Conservation (phyloP, 1,140 invertebrate genomes). For the Trichonephila clavata region DNA sequence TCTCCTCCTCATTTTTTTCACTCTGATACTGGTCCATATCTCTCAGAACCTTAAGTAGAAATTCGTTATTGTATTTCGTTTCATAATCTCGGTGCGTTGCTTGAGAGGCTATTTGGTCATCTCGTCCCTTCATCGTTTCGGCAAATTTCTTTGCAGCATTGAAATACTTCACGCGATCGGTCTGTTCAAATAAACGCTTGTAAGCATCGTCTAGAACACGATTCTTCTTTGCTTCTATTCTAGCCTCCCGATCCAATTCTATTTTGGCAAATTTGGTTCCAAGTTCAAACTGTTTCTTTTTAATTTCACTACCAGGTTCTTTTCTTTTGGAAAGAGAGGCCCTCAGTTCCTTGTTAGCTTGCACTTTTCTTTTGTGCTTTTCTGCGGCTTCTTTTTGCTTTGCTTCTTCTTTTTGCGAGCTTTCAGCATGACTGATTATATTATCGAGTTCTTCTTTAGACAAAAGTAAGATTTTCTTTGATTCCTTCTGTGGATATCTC, state of each 20-base stretch:
- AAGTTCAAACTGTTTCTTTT: not conserved
- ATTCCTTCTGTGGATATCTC: not conserved
- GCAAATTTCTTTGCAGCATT: conserved; percentile 16
- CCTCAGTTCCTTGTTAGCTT: not conserved
- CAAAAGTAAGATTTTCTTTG: conserved; percentile 4
- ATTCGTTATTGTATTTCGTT: not conserved
- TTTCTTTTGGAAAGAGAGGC: not conserved
- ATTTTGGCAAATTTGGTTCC: not conserved
- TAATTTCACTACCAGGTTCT: conserved; percentile 12
- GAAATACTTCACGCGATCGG: conserved; percentile 63
- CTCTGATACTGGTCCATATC: conserved; percentile 31
- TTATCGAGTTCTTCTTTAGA: not conserved
- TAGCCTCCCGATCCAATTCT: conserved; percentile 16
- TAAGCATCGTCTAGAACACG: conserved; percentile 43
- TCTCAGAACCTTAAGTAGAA: not conserved
- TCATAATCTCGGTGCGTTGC: not conserved
- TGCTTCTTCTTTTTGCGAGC: not conserved
- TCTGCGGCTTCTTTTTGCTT: not conserved
- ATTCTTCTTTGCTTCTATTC: conserved; percentile 12
- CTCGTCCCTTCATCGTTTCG: conserved; percentile 1
- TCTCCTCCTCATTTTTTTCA: conserved; percentile 4
- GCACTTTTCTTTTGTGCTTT: not conserved
- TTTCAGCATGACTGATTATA: not conserved
- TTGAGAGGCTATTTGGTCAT: not conserved
- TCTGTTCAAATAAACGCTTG: conserved; percentile 55